Conservation (phyloP, 2,113 vertebrate genomes). For the Mustela lutreola region DNA sequence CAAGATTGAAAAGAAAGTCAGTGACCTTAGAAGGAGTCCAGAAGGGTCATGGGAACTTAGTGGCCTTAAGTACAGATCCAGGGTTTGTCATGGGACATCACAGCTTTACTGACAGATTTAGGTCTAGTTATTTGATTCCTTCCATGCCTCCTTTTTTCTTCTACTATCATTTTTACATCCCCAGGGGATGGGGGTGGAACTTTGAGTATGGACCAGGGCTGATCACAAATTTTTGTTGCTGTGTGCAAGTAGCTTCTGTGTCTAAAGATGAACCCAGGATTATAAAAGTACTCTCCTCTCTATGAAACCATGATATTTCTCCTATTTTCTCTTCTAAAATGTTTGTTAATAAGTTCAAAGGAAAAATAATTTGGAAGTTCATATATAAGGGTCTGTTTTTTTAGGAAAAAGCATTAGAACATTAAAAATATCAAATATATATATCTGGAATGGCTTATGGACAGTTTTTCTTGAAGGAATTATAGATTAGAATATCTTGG, state of each 20-base stretch:
- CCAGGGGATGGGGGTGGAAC: background rate
- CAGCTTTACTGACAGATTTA: slow-evolving; percentile 60
- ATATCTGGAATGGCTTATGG: background rate
- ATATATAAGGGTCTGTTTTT: slow-evolving; percentile 14
- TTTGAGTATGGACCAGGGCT: background rate
- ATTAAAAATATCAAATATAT: slow-evolving; percentile 22
- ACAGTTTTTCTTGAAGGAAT: slow-evolving; percentile 2
- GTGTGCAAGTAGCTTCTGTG: background rate
- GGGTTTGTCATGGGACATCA: slow-evolving; percentile 25
- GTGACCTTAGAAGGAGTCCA: slow-evolving; percentile 29
- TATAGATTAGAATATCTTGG: background rate
- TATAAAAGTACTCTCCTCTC: slow-evolving; percentile 34
- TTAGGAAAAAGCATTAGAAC: slow-evolving; percentile 45
- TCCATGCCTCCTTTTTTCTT: background rate
- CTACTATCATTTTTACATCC: slow-evolving; percentile 38
- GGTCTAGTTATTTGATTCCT: slow-evolving; percentile 39
- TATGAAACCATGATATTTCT: slow-evolving; percentile 27
- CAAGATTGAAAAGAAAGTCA: slow-evolving; percentile 65
- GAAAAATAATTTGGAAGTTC: slow-evolving; percentile 53
- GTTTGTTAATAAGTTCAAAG: slow-evolving; percentile 49
- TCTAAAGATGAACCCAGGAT: slow-evolving; percentile 23
- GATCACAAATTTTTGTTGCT: slow-evolving; percentile 50
- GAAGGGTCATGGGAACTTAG: slow-evolving; percentile 61
- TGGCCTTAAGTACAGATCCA: slow-evolving; percentile 45
- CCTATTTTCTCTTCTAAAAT: slow-evolving; percentile 47